A percentile compares a stretch with the other conserved stretches of the same genome.
phyloP scores from a whole-genome alignment of 30 jellyfish, hydroid and myxozoan species.

The Cassiopea xamachana region DNA sequence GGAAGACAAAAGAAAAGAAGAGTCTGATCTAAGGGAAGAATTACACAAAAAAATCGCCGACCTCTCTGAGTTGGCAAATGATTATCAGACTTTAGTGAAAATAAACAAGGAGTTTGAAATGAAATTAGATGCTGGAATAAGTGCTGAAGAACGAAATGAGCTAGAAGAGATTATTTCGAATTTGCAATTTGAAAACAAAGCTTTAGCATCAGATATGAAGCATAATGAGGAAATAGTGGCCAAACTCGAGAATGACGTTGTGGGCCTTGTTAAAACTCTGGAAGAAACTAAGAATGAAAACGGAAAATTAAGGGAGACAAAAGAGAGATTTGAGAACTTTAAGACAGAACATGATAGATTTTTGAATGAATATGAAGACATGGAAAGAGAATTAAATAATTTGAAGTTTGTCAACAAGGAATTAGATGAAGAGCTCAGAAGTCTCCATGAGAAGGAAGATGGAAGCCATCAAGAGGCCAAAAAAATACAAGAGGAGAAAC shows the following conservation, averaged over 20 bases:
- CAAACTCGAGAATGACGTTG: constrained; percentile 7
- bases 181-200: constrained; percentile 30
- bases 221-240: constrained; percentile 6
- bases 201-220: constrained; percentile 4
- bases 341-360: constrained; percentile 22
- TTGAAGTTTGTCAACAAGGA: constrained; percentile 2
- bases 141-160: constrained; percentile 57
- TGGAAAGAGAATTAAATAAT: constrained; percentile 32
- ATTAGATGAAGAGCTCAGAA: constrained; percentile 28
- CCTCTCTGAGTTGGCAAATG: constrained; percentile 52
- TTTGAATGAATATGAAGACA: not conserved
- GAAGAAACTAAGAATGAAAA: constrained; percentile 4
- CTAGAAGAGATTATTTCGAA: constrained; percentile 38
- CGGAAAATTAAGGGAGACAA: not conserved
- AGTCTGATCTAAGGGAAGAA: constrained; percentile 33
- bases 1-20: constrained; percentile 23
- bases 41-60: constrained; percentile 56
- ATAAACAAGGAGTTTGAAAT: constrained; percentile 47
- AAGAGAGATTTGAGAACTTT: not conserved
- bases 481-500: constrained; percentile 24
- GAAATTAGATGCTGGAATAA: constrained; percentile 44
- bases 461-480: constrained; percentile 35
- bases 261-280: not conserved
- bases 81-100: constrained; percentile 37
- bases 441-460: constrained; percentile 14